Conservation (phyloP, 2,797 vertebrate species). For the Coluber constrictor region DNA sequence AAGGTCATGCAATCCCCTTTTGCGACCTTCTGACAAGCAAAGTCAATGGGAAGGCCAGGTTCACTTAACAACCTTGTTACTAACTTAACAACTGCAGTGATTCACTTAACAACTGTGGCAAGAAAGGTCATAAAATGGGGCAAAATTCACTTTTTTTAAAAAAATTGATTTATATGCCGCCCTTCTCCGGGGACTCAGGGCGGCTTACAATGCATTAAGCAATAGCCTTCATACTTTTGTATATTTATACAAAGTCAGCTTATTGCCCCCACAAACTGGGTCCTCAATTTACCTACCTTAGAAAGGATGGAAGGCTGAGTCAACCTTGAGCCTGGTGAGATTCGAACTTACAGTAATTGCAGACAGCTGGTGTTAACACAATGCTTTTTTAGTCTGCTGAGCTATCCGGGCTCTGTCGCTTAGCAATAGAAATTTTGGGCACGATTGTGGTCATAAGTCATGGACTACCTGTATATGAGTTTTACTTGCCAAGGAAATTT, state of each 20-base stretch:
- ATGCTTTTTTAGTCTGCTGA: too few species aligned
- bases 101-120: neutral
- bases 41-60: neutral
- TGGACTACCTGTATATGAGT: neutral
- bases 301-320: too few species aligned
- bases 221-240: too few species aligned
- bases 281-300: too few species aligned
- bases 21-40: neutral
- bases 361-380: too few species aligned
- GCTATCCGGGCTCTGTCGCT: neutral
- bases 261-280: too few species aligned
- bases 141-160: neutral
- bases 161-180: too few species aligned
- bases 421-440: neutral
- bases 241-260: too few species aligned
- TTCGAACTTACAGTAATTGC: too few species aligned
- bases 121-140: neutral
- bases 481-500: neutral
- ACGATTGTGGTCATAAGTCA: neutral
- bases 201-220: too few species aligned
- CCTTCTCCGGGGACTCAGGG: too few species aligned
- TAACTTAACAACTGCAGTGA: neutral
- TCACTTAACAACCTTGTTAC: neutral
- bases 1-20: neutral
- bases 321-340: too few species aligned